Conservation (phyloP, 2,113 vertebrate species). For the Amphilophus citrinellus region DNA sequence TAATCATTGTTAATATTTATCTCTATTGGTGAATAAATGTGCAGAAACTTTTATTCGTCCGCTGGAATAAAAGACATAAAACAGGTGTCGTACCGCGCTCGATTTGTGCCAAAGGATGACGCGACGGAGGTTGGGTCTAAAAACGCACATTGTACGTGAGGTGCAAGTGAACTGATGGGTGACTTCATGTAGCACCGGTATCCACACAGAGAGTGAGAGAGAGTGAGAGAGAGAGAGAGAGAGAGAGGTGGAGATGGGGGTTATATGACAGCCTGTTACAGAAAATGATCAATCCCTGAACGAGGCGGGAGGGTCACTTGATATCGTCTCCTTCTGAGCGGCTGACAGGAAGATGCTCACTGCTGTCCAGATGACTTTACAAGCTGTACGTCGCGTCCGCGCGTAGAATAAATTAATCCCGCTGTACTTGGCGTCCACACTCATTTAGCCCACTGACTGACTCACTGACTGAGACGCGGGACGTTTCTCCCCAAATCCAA, state of each 20-base stretch:
- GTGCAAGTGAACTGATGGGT: conserved; percentile 78
- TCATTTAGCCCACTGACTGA: conserved; percentile 13
- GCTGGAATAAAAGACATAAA: not conserved
- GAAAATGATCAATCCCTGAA: conserved; percentile 63
- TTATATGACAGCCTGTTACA: conserved; percentile 45
- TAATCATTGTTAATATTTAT: not conserved
- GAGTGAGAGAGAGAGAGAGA: conserved; percentile 22
- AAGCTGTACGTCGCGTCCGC: conserved; percentile 28
- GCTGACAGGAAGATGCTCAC: conserved; percentile 56
- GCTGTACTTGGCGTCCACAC: conserved; percentile 2
- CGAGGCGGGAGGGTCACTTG: conserved; percentile 58
- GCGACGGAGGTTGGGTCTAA: conserved; percentile 64
- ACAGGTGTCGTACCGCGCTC: conserved; percentile 28
- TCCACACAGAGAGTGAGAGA: conserved; percentile 10
- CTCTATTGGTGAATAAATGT: not conserved
- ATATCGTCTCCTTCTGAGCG: conserved; percentile 40
- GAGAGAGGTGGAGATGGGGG: conserved; percentile 27
- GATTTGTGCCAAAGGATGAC: conserved; percentile 69
- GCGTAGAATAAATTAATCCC: conserved; percentile 35
- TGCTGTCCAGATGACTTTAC: conserved; percentile 56
- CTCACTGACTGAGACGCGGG: conserved; percentile 17
- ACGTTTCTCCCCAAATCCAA: conserved; percentile 19
- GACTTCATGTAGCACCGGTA: conserved; percentile 66
- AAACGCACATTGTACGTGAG: conserved; percentile 75
- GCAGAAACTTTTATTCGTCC: not conserved